A percentile compares a stretch with the other conserved stretches of the same genome.
Evolutionary conservation across 2,888 invertebrate genomes (phyloP).

Genomic region (Sturmia bella): DNA sequence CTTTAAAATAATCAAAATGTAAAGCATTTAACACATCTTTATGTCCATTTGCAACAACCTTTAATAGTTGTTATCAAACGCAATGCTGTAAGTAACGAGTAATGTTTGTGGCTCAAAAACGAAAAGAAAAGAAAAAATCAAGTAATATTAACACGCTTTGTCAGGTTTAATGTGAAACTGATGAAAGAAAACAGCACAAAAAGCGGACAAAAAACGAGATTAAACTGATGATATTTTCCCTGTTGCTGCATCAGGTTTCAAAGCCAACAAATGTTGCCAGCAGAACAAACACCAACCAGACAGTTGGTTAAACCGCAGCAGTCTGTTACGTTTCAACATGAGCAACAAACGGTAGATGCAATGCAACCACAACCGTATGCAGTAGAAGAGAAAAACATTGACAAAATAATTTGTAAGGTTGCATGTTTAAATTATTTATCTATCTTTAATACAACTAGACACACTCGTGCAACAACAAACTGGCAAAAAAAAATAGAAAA

Average conservation of each 20-base stretch:
- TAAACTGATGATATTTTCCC: constrained; percentile 39
- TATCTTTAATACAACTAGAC: constrained; percentile 43
- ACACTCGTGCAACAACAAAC: constrained; percentile 15
- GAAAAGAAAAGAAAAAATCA: background rate
- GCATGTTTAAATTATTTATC: constrained; percentile 56
- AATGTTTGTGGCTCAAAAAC: background rate
- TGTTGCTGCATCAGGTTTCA: constrained; percentile 21
- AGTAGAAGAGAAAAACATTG: constrained; percentile 45
- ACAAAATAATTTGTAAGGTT: constrained; percentile 60
- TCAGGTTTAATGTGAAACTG: constrained; percentile 36
- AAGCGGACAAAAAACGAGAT: background rate
- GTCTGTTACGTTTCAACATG: constrained; percentile 13
- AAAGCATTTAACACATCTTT: constrained; percentile 40
- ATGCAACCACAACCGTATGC: constrained; percentile 29
- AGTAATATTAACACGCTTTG: constrained; percentile 43
- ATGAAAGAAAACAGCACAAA: constrained; percentile 23
- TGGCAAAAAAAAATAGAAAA: no score
- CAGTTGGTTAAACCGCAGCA: constrained; percentile 29
- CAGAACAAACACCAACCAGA: constrained; percentile 1
- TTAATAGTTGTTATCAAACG: constrained; percentile 12
- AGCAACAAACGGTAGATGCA: background rate
- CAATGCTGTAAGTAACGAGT: constrained; percentile 3
- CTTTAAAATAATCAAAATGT: constrained; percentile 12
- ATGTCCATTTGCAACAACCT: constrained; percentile 20
- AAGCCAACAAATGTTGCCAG: background rate